Evolutionary conservation across 2,797 vertebrate species (phyloP).

Genomic region (Momotus momota): DNA sequence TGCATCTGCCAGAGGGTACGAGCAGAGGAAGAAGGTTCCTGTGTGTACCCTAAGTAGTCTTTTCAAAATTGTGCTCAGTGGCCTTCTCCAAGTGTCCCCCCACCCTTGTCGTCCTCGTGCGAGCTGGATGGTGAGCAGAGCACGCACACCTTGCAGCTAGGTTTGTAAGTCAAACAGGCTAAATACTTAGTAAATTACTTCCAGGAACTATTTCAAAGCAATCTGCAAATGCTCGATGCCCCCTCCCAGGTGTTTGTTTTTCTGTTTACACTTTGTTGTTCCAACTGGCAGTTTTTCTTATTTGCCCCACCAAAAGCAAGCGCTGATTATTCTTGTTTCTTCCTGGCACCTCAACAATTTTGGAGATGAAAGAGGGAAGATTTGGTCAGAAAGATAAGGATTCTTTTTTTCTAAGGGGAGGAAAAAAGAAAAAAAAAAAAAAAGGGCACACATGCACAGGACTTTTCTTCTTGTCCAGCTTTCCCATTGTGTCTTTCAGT

Average conservation of each 20-base stretch:
- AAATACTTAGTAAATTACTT: not conserved
- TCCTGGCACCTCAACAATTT: not conserved
- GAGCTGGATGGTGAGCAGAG: not conserved
- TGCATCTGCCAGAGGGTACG: rapidly evolving
- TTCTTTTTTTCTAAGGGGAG: not conserved
- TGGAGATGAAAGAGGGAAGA: not conserved
- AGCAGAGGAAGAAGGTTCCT: not conserved
- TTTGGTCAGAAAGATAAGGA: not conserved
- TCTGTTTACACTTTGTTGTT: not conserved
- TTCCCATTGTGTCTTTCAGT: not conserved
- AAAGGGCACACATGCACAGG: not conserved
- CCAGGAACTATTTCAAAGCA: not conserved
- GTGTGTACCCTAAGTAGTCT: not conserved
- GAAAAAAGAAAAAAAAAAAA: not conserved
- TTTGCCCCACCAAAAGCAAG: not conserved
- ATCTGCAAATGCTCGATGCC: not conserved
- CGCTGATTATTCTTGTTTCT: not conserved
- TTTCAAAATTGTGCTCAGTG: not conserved
- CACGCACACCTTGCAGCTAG: not conserved
- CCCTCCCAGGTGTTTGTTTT: not conserved
- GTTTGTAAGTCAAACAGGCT: not conserved
- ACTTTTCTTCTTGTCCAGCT: not conserved
- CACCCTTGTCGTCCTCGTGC: rapidly evolving
- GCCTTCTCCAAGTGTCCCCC: rapidly evolving
- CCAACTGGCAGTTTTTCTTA: not conserved